phyloP scores from a whole-genome alignment of 1,140 invertebrate species.

The Muscidifurax raptorellus region DNA sequence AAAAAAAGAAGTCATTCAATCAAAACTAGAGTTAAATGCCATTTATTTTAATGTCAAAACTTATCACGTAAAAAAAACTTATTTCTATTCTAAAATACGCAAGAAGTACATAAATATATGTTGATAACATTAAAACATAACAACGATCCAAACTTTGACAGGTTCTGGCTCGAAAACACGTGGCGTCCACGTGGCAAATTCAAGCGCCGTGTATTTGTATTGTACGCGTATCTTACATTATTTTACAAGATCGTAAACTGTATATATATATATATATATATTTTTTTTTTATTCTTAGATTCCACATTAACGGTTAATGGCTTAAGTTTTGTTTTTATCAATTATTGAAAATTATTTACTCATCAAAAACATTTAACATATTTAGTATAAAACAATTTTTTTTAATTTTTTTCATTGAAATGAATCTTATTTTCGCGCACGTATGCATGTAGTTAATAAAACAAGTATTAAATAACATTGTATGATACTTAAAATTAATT shows the following conservation, averaged over 20 bases:
- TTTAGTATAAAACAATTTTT: too few relatives aligned
- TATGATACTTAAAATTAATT: neutral
- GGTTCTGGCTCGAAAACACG: conserved; percentile 6
- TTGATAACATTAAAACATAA: neutral
- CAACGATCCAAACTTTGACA: neutral
- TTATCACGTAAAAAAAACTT: too few relatives aligned
- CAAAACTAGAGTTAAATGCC: neutral
- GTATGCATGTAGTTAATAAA: too few relatives aligned
- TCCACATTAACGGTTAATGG: neutral
- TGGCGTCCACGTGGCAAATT: conserved; percentile 29
- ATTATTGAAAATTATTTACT: neutral
- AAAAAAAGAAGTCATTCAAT: neutral
- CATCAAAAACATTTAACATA: too few relatives aligned
- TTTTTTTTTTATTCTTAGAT: neutral
- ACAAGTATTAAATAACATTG: neutral
- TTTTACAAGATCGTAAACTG: neutral
- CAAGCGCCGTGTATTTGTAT: neutral
- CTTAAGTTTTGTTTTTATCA: neutral
- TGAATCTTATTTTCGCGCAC: too few relatives aligned
- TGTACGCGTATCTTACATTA: conserved; percentile 3
- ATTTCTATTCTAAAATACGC: too few relatives aligned
- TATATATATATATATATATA: too few relatives aligned
- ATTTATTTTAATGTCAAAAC: neutral
- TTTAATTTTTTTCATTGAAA: too few relatives aligned
- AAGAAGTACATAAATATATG: neutral